These are phyloP conservation scores for Plectropomus leopardus DNA, from an alignment of 2,113 vertebrate species.

Conservation along the genomic window DNA sequence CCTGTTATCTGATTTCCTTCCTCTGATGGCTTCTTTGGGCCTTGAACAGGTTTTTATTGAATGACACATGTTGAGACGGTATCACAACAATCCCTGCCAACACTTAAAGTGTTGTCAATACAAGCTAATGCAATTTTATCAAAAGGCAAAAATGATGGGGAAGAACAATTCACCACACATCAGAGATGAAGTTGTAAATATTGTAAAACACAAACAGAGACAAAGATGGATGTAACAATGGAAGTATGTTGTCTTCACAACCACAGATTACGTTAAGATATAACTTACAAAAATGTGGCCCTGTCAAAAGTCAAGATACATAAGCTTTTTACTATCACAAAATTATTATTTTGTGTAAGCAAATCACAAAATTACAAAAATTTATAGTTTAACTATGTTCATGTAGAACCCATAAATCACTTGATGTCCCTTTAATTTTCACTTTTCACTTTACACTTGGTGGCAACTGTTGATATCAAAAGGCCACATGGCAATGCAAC, in stretches of 20 bases:
- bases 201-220: slow-evolving; percentile 30
- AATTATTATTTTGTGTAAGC: no score
- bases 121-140: slow-evolving; percentile 65
- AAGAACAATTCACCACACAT: slow-evolving; percentile 32
- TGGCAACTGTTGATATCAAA: neutral
- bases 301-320: neutral
- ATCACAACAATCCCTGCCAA: slow-evolving; percentile 50
- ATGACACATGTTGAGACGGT: slow-evolving; percentile 55
- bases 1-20: slow-evolving; percentile 47
- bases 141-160: slow-evolving; percentile 31
- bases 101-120: slow-evolving; percentile 44
- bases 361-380: slow-evolving; percentile 1
- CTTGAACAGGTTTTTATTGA: slow-evolving; percentile 58
- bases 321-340: neutral
- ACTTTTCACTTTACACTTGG: neutral
- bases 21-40: slow-evolving; percentile 50
- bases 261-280: neutral
- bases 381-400: neutral
- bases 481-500: neutral
- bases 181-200: slow-evolving; percentile 38
- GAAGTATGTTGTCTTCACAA: slow-evolving; percentile 2
- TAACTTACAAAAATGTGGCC: neutral
- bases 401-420: neutral
- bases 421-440: neutral
- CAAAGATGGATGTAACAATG: slow-evolving; percentile 25